These are phyloP conservation scores for Lepidonotus clava DNA, from an alignment of 2,888 invertebrate genomes.

Conservation along the genomic window DNA sequence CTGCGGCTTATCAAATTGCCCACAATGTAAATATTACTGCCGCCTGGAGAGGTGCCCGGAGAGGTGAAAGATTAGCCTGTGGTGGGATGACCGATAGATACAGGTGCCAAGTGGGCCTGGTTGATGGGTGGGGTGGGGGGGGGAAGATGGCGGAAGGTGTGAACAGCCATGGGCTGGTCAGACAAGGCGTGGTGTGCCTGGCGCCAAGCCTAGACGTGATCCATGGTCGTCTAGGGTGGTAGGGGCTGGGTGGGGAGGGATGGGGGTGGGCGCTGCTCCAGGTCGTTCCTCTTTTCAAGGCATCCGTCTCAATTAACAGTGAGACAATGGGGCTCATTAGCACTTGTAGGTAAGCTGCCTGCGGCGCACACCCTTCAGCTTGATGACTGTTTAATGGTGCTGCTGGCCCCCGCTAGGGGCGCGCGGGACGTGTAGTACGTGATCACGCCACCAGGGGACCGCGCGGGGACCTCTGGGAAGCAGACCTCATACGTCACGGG, in stretches of 20 bases:
- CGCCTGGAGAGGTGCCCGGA: no score
- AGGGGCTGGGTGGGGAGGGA: background rate
- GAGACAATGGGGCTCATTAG: slow-evolving; percentile 4
- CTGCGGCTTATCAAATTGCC: no score
- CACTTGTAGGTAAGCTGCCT: background rate
- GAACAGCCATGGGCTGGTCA: no score
- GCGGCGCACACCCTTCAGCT: background rate
- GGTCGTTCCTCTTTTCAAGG: background rate
- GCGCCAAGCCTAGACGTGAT: background rate
- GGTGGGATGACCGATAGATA: no score
- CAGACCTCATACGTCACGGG: no score
- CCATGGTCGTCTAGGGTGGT: background rate
- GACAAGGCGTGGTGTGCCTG: no score
- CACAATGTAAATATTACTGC: no score
- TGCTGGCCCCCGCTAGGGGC: background rate
- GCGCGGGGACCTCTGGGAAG: background rate
- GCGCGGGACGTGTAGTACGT: background rate
- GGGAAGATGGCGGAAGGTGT: no score
- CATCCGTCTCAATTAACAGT: slow-evolving; percentile 2
- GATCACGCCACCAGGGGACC: background rate
- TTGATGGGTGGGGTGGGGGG: no score
- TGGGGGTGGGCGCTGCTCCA: background rate
- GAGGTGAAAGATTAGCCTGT: no score
- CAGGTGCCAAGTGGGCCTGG: no score
- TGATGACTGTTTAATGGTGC: slow-evolving; percentile 24